A percentile compares a stretch with the other conserved stretches of the same genome.
Conservation (phyloP, 2,113 vertebrate species). For the Megaleporinus macrocephalus region DNA sequence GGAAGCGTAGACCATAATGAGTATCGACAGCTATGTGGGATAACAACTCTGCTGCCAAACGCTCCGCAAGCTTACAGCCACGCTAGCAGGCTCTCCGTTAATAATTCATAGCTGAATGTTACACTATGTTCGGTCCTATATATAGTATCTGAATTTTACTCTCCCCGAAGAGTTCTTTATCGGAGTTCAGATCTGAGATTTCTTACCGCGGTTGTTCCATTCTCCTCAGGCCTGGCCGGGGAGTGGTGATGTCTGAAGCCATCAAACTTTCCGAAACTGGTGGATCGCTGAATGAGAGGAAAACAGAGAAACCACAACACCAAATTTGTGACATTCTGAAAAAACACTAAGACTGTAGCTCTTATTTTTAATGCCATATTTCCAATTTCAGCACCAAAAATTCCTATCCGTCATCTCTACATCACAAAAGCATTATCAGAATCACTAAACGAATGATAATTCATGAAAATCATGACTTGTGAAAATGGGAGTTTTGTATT, state of each 20-base stretch:
- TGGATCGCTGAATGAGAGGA: constrained; percentile 80
- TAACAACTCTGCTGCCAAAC: constrained; percentile 9
- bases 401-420: constrained; percentile 21
- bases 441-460: constrained; percentile 41
- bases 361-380: constrained; percentile 28
- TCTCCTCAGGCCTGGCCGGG: constrained; percentile 76
- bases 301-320: background rate
- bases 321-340: background rate
- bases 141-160: background rate
- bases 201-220: constrained; percentile 74
- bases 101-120: background rate
- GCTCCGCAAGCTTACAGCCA: background rate
- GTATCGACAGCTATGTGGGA: constrained; percentile 6
- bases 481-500: too few species aligned
- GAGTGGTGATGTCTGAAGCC: constrained; percentile 76
- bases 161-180: background rate
- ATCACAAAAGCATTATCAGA: constrained; percentile 63
- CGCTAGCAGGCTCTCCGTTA: constrained; percentile 3
- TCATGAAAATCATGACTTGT: background rate
- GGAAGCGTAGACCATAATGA: constrained; percentile 40
- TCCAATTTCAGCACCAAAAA: constrained; percentile 41
- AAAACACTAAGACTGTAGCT: too few species aligned
- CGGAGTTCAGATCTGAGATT: constrained; percentile 16
- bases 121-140: constrained; percentile 2
- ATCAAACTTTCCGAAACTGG: constrained; percentile 89